Conservation (phyloP, 1,140 invertebrate genomes). For the Drosophila mayri region DNA sequence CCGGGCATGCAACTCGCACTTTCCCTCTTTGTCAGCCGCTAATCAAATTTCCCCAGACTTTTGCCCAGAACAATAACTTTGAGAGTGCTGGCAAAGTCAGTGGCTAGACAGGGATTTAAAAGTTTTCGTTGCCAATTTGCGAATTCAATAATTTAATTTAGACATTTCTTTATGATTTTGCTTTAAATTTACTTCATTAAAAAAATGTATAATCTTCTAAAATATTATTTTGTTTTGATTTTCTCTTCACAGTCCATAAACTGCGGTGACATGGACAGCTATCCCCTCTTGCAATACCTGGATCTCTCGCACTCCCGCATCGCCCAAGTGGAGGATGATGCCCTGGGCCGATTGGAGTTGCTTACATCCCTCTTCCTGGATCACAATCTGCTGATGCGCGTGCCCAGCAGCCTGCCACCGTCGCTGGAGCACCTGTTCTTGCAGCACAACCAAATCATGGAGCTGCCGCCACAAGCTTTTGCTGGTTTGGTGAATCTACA, state of each 20-base stretch:
- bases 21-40: constrained; percentile 46
- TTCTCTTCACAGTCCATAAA: constrained; percentile 86
- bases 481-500: constrained; percentile 89
- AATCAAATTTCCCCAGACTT: constrained; percentile 65
- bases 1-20: constrained; percentile 47
- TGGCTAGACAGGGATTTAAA: constrained; percentile 33
- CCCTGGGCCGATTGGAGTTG: constrained; percentile 92
- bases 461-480: constrained; percentile 89
- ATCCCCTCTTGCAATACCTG: constrained; percentile 92
- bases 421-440: constrained; percentile 88
- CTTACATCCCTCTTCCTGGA: constrained; percentile 92
- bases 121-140: constrained; percentile 11
- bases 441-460: constrained; percentile 87
- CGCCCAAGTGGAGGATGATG: constrained; percentile 92
- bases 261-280: constrained; percentile 95
- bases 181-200: neutral
- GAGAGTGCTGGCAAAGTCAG: constrained; percentile 11
- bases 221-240: neutral
- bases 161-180: neutral
- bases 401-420: constrained; percentile 89
- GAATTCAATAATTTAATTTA: neutral
- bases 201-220: neutral
- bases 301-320: constrained; percentile 93
- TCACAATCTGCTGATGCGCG: constrained; percentile 88
- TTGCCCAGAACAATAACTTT: constrained; percentile 33